Evolutionary conservation across 2,888 invertebrate species (phyloP), one percentile per base, ranked within the genome.

Genomic region (Heliconius cydno): DNA sequence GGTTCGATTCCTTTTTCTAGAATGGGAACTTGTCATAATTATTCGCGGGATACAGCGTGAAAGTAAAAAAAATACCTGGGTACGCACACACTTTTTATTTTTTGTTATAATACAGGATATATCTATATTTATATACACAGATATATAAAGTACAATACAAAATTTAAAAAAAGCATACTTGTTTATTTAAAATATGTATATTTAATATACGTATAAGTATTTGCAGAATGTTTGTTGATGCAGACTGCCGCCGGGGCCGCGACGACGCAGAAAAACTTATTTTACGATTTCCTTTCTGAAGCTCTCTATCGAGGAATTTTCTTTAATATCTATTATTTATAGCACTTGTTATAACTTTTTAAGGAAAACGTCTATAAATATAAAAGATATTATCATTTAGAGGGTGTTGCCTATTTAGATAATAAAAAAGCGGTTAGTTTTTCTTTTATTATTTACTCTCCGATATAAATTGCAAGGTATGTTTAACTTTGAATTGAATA

Each of bases 221-320:
- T 73, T 73, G 60, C 60, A 60, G 25, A 78, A 81, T 81, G 79
- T 87, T 85, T 86, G 82, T 81, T 83, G 84, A 85, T 81, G 86
- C 84, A 85, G 85, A 87, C 85, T 84, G 81, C 82, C 84, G 81
- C 73, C 84, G 84, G 84, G 86, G 84, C 87, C 89, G 89, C 90
- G 91, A 84, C 88, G 87, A 87, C 88, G 90, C 86, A 91, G 88
- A 92, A 90, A 92, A 94, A 93, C 90, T 93, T 94, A 91, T 93
- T 93, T 94, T 92, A 94, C 93, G 93, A 93, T 94, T 94, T 95
- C 94, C 94, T 90, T 90, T 92, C 83, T 82, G 86, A 87, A 87
- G 88, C 89, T 86, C 88, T 86, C 86, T 88, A 88, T 90, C 85
- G 92, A 91, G 91, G 89, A 89, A 90, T 89, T 92, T 86, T 85